Evolutionary conservation across 2,797 vertebrate genomes (phyloP), one percentile per base, ranked within the genome.

Genomic region (Aphelocoma californica): DNA sequence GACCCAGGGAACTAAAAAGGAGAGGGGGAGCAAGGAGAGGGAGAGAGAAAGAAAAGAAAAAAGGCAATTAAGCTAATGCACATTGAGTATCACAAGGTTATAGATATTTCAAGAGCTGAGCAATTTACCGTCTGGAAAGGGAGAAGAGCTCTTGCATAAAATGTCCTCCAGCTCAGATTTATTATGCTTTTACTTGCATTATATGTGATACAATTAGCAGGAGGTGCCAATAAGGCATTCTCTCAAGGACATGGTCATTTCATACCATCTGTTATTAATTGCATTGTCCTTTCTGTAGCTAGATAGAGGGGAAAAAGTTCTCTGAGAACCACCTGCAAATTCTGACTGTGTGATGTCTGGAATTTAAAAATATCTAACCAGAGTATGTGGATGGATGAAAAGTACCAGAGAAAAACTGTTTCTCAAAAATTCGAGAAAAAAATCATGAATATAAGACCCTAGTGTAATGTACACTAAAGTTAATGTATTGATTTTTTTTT

Each of bases 121-220:
- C 98, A 99, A 99, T 99, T 99, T 99, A 99, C 98, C 95, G 97
- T 98, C 98, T 98, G 98, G 98, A 98, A 98, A 98, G 98, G 96
- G 97, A 98, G 98, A 98, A 98, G 98, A 98, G 97, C 96, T 98
- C 98, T 98, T 98, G 98, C 98, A 98, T 99, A 98, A 99, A 99
- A 98, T 98, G 98, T 98, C 98, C 98, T 95, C 96, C 93, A 96
- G 95, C 98, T 97, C 97, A 98, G 98, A 99, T 99, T 99, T 99
- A 99, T 99, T 98, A 99, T 98, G 98, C 99, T 99, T 99, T 99
- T 99, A 99, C 98, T 99, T 98, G 98, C 97, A 97, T 98, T 99
- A 98, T 99, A 98, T 98, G 98, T 98, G 98, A 99, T 99, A 98
- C 98, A 99, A 99, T 99, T 99, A 99, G 98, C 97, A 96, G 97